phyloP scores from a whole-genome alignment of 2,797 vertebrate genomes.

The Cirrhinus molitorella region DNA sequence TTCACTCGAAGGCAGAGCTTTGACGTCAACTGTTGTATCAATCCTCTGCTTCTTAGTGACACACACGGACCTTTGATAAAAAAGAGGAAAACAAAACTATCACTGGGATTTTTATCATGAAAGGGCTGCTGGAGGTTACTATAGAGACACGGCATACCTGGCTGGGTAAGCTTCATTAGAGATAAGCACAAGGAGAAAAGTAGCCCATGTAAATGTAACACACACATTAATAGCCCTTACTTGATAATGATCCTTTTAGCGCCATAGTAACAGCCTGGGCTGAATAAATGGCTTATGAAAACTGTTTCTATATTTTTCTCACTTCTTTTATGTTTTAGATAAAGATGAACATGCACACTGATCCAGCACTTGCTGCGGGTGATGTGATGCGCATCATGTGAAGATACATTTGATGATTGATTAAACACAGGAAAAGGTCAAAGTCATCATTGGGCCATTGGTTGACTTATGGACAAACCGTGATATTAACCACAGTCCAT shows the following conservation, averaged over 20 bases:
- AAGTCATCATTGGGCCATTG: background rate
- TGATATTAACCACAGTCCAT: constrained; percentile 8
- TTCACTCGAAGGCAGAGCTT: constrained; percentile 67
- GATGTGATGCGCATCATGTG: background rate
- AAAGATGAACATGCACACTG: background rate
- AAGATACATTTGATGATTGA: background rate
- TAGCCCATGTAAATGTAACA: constrained; percentile 16
- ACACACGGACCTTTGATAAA: constrained; percentile 36
- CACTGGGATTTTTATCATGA: constrained; percentile 45
- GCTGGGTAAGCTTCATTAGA: constrained; percentile 8
- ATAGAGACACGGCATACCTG: constrained; percentile 64
- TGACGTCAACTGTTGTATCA: constrained; percentile 72
- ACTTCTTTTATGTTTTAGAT: background rate
- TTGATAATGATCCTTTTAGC: constrained; percentile 30
- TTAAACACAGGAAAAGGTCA: constrained; percentile 5
- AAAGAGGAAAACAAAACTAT: constrained; percentile 17
- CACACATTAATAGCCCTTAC: constrained; percentile 18
- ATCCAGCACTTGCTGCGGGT: background rate
- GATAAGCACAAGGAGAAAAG: constrained; percentile 29
- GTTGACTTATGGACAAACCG: background rate
- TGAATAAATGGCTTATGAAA: background rate
- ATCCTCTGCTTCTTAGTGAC: constrained; percentile 71
- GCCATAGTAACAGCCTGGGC: constrained; percentile 1
- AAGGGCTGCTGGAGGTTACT: constrained; percentile 63
- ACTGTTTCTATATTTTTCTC: constrained; percentile 1